These are phyloP conservation scores for Drosophila ercepeae DNA, from an alignment of 1,140 invertebrate genomes.

Conservation along the genomic window DNA sequence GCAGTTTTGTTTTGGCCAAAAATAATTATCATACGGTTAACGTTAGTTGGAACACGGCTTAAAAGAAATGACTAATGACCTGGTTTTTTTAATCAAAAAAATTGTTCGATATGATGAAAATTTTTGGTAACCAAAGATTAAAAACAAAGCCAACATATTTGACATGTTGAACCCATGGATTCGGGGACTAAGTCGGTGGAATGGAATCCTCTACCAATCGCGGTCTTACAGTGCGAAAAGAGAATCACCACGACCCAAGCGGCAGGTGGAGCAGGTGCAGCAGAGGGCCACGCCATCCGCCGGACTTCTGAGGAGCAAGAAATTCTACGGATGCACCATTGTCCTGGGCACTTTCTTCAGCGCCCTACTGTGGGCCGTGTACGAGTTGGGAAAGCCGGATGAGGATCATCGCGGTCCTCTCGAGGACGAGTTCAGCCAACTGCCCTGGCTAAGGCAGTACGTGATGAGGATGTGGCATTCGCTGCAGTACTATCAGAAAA, in stretches of 20 bases:
- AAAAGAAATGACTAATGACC: too few relatives aligned
- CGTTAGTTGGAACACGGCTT: too few relatives aligned
- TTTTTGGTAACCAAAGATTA: not conserved
- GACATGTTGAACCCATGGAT: slow-evolving; percentile 21
- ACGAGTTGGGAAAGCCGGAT: slow-evolving; percentile 89
- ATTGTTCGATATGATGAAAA: slow-evolving; percentile 1
- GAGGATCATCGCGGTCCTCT: slow-evolving; percentile 90
- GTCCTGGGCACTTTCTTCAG: slow-evolving; percentile 84
- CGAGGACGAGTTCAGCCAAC: slow-evolving; percentile 91
- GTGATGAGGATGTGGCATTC: slow-evolving; percentile 90
- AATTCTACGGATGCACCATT: slow-evolving; percentile 50
- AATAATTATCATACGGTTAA: too few relatives aligned
- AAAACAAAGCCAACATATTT: not conserved
- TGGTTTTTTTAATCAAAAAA: slow-evolving; percentile 6
- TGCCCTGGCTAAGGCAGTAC: slow-evolving; percentile 89
- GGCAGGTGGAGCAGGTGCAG: not conserved
- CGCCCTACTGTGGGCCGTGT: slow-evolving; percentile 85
- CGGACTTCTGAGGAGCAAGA: slow-evolving; percentile 4
- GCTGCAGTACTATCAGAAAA: slow-evolving; percentile 91
- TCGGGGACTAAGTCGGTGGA: not conserved
- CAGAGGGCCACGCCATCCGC: not conserved
- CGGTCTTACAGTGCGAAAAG: not conserved
- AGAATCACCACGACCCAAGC: not conserved
- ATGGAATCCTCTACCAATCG: not conserved
- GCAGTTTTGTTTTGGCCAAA: too few relatives aligned